Evolutionary conservation across 2,888 invertebrate species (phyloP).

Genomic region (Yponomeuta evonymella): DNA sequence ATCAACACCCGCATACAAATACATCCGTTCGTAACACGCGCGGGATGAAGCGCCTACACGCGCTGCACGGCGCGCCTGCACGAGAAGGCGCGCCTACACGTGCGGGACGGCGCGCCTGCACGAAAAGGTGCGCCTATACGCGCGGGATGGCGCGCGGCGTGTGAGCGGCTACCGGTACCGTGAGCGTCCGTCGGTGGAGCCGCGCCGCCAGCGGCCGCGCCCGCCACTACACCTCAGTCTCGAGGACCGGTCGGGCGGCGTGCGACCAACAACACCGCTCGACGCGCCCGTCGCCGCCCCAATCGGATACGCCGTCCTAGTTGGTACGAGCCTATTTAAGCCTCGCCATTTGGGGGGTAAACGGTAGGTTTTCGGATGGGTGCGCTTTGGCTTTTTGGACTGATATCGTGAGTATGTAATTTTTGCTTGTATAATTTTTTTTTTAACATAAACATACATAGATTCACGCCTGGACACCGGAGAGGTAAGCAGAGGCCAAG

Average conservation of each 20-base stretch:
- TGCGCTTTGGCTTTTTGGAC: not conserved
- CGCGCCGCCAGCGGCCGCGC: slow-evolving; percentile 68
- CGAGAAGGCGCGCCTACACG: slow-evolving; percentile 21
- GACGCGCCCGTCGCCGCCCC: slow-evolving; percentile 66
- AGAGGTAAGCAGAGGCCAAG: too few species aligned
- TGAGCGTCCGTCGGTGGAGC: slow-evolving; percentile 71
- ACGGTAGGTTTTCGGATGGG: not conserved
- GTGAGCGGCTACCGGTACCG: slow-evolving; percentile 43
- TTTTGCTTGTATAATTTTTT: too few species aligned
- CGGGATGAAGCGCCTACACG: too few species aligned
- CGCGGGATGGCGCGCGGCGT: slow-evolving; percentile 23
- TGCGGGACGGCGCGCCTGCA: slow-evolving; percentile 22
- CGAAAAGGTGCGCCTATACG: slow-evolving; percentile 21
- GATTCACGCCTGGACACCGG: too few species aligned
- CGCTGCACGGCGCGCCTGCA: slow-evolving; percentile 14
- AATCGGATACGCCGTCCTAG: slow-evolving; percentile 68
- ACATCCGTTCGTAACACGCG: too few species aligned
- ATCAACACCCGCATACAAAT: too few species aligned
- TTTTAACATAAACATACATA: too few species aligned
- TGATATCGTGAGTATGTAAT: too few species aligned
- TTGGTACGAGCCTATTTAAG: slow-evolving; percentile 27
- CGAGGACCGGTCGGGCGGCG: slow-evolving; percentile 67
- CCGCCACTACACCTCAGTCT: slow-evolving; percentile 76
- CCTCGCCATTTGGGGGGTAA: slow-evolving; percentile 1
- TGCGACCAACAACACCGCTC: slow-evolving; percentile 72